Conservation (phyloP, 2,888 invertebrate species). For the Atherix ibis region DNA sequence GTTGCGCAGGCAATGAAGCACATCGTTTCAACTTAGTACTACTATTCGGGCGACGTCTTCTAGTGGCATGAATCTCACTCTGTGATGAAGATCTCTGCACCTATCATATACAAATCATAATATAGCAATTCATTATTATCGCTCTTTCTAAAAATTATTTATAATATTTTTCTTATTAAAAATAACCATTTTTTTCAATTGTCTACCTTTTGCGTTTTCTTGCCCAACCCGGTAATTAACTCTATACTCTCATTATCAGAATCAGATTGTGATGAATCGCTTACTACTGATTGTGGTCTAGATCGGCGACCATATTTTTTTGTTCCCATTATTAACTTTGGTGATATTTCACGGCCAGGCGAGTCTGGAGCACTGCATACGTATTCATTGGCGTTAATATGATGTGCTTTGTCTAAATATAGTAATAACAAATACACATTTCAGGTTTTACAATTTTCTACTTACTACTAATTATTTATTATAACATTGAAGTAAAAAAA, state of each 20-base stretch:
- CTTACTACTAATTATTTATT: too few species aligned
- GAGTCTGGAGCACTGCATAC: conserved; percentile 33
- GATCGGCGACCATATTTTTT: conserved; percentile 63
- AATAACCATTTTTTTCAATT: neutral
- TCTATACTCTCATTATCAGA: conserved; percentile 24
- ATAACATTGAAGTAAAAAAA: too few species aligned
- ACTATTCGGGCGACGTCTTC: conserved; percentile 28
- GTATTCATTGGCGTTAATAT: conserved; percentile 19
- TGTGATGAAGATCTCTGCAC: conserved; percentile 42
- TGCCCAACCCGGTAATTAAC: neutral
- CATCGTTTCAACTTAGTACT: conserved; percentile 38
- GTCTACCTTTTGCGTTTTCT: conserved; percentile 16
- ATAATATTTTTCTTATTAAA: neutral
- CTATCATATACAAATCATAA: conserved; percentile 10
- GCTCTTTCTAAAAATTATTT: neutral
- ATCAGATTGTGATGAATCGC: conserved; percentile 27
- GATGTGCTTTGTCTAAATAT: conserved; percentile 21
- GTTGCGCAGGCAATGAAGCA: conserved; percentile 37
- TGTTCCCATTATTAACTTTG: conserved; percentile 54
- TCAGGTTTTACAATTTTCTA: too few species aligned
- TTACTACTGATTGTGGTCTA: conserved; percentile 37
- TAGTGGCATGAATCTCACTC: conserved; percentile 36
- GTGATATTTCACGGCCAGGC: conserved; percentile 54
- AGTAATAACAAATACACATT: conserved; percentile 5
- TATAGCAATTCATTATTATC: neutral